Conservation (phyloP, 2,113 vertebrate species). For the Larimichthys crocea region DNA sequence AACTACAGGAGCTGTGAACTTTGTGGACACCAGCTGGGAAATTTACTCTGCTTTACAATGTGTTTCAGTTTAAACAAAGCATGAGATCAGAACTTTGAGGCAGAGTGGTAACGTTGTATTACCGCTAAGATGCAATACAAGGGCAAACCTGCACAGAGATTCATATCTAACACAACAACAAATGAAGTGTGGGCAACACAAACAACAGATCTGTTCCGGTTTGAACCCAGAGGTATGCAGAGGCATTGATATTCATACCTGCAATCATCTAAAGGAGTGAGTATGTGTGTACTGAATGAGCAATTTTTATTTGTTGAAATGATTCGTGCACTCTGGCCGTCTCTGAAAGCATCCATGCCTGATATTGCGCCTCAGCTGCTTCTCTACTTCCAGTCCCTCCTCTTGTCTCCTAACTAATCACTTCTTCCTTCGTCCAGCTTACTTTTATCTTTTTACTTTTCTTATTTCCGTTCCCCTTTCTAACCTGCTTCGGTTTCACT, state of each 20-base stretch:
- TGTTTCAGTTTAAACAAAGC: conserved; percentile 46
- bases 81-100: conserved; percentile 37
- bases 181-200: conserved; percentile 50
- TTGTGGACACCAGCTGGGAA: conserved; percentile 15
- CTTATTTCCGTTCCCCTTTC: neutral
- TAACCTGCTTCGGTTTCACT: neutral
- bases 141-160: conserved; percentile 47
- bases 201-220: conserved; percentile 49
- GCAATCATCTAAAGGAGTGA: conserved; percentile 11
- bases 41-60: conserved; percentile 2
- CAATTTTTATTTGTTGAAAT: conserved; percentile 41
- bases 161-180: conserved; percentile 58
- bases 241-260: conserved; percentile 62
- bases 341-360: conserved; percentile 63
- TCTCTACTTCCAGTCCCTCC: neutral
- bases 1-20: conserved; percentile 27
- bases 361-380: conserved; percentile 48
- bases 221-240: conserved; percentile 37
- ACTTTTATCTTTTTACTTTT: neutral
- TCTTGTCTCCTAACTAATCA: neutral
- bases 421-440: neutral
- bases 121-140: conserved; percentile 41
- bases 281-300: conserved; percentile 30
- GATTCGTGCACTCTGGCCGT: conserved; percentile 31
- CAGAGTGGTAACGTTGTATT: conserved; percentile 20